Base-by-base conservation (phyloP, 2,113 vertebrate species). In the Toxotes chatareus region DNA sequence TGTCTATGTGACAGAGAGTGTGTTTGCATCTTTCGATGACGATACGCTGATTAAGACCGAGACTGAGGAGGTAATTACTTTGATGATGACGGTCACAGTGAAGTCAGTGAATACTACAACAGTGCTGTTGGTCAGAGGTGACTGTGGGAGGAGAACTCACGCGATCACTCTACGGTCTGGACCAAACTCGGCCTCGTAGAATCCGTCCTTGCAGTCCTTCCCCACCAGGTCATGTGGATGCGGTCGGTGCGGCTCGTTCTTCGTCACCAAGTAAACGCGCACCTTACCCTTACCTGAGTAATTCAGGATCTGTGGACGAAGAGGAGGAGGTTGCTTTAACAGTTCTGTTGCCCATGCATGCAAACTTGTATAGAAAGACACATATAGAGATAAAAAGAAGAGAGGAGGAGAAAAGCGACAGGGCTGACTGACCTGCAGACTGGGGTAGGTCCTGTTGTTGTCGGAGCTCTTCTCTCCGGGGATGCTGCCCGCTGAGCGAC, bases 141-240 rank as follows among this genome's bases (percentile, higher is more conserved):
- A n/a, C 6, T 0, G 70, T 14, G 66, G 31, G 59, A 14, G 53
- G 49, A 10, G 38, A 91, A 98, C 97, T 97, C 93, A 99, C 98
- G 96, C 96, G 11, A 99, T 93, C 60, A 97, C 96, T 92, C 96
- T 96, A 21, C 97, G 98, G 13, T 99, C 98, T 0, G 97, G 96
- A 27, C 97, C 98, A 38, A 99, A 98, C 87, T 99, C 98, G 1
- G 96, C 96, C 93, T 99, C 98, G 0, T 99, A 99, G 94, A 96
- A 99, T 23, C 98, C 98, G 74, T 99, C 97, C 91, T 94, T 97
- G 90, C 98, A 99, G 93, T 99, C 98, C 86, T 98, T 99, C 57
- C 98, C 98, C 87, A 99, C 98, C 88, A 99, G 94, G 92, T 98
- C 97, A 16, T 99, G 98, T 14, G 98, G 98, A 76, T 99, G 98